phyloP scores from a whole-genome alignment of 1,140 invertebrate species.

The Myzus persicae region DNA sequence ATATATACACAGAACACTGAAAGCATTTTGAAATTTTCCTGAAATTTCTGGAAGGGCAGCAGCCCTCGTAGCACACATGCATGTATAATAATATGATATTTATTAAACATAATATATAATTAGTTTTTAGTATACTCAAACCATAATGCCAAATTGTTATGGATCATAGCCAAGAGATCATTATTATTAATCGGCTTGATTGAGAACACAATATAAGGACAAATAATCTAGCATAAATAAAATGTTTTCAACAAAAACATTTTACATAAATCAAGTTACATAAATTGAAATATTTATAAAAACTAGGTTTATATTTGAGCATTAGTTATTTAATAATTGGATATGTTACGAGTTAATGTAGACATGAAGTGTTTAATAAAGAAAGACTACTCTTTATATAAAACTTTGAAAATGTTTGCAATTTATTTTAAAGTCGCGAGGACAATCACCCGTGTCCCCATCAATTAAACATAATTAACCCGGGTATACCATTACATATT shows the following conservation, averaged over 20 bases:
- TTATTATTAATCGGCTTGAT: neutral
- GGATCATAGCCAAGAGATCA: neutral
- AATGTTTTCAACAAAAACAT: neutral
- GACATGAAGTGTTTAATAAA: neutral
- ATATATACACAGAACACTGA: neutral
- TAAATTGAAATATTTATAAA: neutral
- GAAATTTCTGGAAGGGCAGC: neutral
- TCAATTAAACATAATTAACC: neutral
- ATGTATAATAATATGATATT: neutral
- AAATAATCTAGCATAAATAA: neutral
- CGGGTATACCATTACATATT: neutral
- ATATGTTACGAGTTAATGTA: too few species aligned
- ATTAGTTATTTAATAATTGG: too few species aligned
- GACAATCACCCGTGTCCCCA: neutral
- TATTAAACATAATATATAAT: neutral
- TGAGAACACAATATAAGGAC: neutral
- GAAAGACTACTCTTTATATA: neutral
- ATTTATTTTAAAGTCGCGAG: neutral
- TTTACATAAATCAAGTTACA: neutral
- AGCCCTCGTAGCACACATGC: neutral
- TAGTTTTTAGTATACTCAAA: neutral
- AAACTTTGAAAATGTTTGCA: neutral
- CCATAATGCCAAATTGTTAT: neutral
- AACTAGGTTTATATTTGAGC: neutral
- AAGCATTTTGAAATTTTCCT: neutral